Evolutionary conservation across 1,140 invertebrate genomes (phyloP), one percentile per base, ranked within the genome.

Genomic region (Heliconius melpomene): DNA sequence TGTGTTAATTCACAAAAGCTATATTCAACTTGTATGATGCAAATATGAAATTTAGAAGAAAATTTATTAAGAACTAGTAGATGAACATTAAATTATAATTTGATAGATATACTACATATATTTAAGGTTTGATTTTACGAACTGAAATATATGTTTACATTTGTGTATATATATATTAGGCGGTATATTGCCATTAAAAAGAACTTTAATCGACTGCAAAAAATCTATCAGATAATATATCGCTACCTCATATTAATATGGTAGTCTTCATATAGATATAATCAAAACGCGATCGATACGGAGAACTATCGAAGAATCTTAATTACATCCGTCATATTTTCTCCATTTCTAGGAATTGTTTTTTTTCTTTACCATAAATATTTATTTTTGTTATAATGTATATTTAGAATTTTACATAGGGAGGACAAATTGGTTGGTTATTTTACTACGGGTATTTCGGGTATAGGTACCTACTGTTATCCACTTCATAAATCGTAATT

Each of bases 311-410:
- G 32, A 40, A 29, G 50, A 79, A 88, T 89, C 85, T 86, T 87
- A 88, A 88, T 89, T 87, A 78, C 66, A 79, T 82, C 82, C 87
- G 85, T 88, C 86, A 88, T 11, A 73, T 60, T 80, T 80, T 78
- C 72, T 46, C 40, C 20, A 73, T 78, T 89, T 89, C 85, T 77
- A 40, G 38, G 78, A 79, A 79, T 23, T 72, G 40, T 79, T 79
- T 71, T 79, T 36, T 23, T 66, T 79, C 40, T 46, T 18, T 66
- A 32, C 38, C 6, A n/a, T 73, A 79, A 32, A 29, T 40, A 16
- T 38, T 18, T 66, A 18, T 46, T 71, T 26, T 71, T 36, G 32
- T 75, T 46, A 29, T 66, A 26, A 26, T 13, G 26, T 29, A 29
- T 46, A 46, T 46, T 16, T 46, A 46, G 3, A 5, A 16, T 46